Evolutionary conservation across 1,140 invertebrate genomes (phyloP).

Genomic region (Pseudomyrmex sp.): DNA sequence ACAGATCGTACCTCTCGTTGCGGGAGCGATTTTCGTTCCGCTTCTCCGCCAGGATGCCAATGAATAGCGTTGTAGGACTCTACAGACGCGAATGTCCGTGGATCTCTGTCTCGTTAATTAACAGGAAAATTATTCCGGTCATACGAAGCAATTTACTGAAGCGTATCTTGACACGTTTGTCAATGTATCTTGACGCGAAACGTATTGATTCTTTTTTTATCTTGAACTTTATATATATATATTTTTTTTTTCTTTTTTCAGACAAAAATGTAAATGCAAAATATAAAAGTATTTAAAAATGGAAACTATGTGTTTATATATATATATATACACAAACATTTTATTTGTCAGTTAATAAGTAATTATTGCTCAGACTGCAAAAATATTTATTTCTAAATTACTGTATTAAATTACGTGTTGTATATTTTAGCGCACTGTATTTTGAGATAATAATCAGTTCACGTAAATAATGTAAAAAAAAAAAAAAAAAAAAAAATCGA

Average conservation of each 20-base stretch:
- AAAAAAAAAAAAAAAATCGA: too few relatives aligned
- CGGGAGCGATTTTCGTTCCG: constrained; percentile 35
- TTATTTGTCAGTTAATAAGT: too few relatives aligned
- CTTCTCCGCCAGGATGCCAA: constrained; percentile 25
- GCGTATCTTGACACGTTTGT: neutral
- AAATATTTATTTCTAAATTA: too few relatives aligned
- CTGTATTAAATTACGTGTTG: too few relatives aligned
- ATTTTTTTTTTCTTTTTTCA: neutral
- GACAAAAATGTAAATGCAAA: neutral
- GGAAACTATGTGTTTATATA: neutral
- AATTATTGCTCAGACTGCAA: too few relatives aligned
- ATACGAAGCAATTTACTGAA: neutral
- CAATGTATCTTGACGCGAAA: too few relatives aligned
- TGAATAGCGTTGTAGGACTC: constrained; percentile 20
- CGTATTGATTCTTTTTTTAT: neutral
- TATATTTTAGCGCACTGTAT: neutral
- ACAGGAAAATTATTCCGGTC: constrained; percentile 39
- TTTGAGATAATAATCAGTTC: neutral
- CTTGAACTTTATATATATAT: too few relatives aligned
- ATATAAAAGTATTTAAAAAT: neutral
- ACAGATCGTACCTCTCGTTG: constrained; percentile 52
- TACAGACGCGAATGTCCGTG: neutral
- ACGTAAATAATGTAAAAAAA: neutral
- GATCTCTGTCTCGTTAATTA: constrained; percentile 35
- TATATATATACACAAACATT: too few relatives aligned